Evolutionary conservation across 2,888 invertebrate genomes (phyloP).

Genomic region (Amphiduros pacificus): DNA sequence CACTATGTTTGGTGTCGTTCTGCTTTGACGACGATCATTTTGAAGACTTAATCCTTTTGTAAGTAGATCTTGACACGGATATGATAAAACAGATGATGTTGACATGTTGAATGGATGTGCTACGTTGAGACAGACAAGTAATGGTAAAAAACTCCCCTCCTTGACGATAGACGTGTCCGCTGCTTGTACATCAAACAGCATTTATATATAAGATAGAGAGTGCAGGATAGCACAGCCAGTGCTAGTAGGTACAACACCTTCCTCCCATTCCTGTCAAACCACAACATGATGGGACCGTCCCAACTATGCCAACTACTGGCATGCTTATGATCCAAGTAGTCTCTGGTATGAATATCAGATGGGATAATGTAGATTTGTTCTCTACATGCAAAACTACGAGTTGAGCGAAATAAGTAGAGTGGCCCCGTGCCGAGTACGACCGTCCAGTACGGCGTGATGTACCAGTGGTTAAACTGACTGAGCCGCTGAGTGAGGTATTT

Average conservation of each 20-base stretch:
- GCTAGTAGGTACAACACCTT: neutral
- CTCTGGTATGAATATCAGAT: neutral
- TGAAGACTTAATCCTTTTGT: no score
- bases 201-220: no score
- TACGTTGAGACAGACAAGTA: no score
- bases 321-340: slow-evolving; percentile 11
- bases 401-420: slow-evolving; percentile 18
- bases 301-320: slow-evolving; percentile 22
- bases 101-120: no score
- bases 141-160: no score
- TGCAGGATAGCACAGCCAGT: no score
- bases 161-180: no score
- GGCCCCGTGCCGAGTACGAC: slow-evolving; percentile 29
- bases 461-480: neutral
- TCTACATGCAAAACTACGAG: slow-evolving; percentile 1
- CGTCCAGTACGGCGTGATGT: slow-evolving; percentile 24
- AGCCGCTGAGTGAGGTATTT: slow-evolving; percentile 7
- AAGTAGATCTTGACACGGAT: no score
- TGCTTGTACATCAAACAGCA: no score
- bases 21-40: no score
- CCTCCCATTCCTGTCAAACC: slow-evolving; percentile 9
- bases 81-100: no score
- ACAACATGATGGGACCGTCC: slow-evolving; percentile 24
- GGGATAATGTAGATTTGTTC: slow-evolving; percentile 4
- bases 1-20: no score